phyloP scores from a whole-genome alignment of 2,888 invertebrate species.

The Steinernema carpocapsae region DNA sequence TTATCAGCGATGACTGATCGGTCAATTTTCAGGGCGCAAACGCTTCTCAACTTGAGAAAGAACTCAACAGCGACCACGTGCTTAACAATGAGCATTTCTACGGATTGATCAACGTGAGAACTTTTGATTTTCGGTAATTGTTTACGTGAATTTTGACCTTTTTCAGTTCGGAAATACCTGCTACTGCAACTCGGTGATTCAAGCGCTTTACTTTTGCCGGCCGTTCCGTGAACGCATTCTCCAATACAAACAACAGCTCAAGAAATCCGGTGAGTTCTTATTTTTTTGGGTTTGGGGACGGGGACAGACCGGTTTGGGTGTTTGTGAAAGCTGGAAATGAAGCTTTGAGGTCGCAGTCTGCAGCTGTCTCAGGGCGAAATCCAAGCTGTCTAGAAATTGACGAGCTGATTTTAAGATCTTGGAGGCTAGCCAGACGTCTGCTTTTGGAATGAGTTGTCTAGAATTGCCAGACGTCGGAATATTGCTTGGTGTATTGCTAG shows the following conservation, averaged over 20 bases:
- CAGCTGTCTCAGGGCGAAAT: too few relatives aligned
- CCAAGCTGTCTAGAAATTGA: too few relatives aligned
- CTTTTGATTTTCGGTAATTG: neutral
- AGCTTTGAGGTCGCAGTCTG: too few relatives aligned
- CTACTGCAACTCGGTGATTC: constrained; percentile 98
- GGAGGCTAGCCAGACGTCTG: too few relatives aligned
- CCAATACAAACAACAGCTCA: constrained; percentile 81
- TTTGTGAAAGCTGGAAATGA: too few relatives aligned
- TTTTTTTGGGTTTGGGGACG: too few relatives aligned
- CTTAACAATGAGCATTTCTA: constrained; percentile 99
- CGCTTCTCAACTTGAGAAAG: constrained; percentile 97
- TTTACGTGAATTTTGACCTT: neutral
- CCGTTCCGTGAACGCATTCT: constrained; percentile 98
- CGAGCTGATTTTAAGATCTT: too few relatives aligned
- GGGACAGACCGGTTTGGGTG: too few relatives aligned
- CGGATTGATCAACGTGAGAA: constrained; percentile 94
- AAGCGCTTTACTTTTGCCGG: constrained; percentile 98
- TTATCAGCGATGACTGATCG: neutral
- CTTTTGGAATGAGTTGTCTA: too few relatives aligned
- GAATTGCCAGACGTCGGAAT: too few relatives aligned
- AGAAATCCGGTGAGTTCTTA: constrained; percentile 64
- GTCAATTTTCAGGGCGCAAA: constrained; percentile 84
- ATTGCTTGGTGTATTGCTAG: too few relatives aligned
- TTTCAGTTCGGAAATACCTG: constrained; percentile 94
- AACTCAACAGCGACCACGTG: constrained; percentile 97